Base-by-base conservation (phyloP, 1,140 invertebrate genomes). In the Platorchestia sp. region DNA sequence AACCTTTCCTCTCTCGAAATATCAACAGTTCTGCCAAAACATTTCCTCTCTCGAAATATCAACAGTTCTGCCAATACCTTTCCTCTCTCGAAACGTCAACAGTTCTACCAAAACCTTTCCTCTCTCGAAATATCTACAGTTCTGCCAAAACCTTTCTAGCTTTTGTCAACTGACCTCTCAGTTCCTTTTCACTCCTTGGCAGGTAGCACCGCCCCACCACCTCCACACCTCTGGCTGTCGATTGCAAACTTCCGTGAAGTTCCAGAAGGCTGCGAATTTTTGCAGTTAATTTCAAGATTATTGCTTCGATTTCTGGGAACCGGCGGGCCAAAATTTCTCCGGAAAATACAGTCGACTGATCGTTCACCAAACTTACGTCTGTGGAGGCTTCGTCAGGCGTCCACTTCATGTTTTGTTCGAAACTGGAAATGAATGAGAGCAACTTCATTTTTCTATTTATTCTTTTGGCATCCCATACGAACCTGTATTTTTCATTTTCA, bases 361-460 rank as follows among this genome's bases (percentile, higher is more conserved):
- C 91, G 45, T 45, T 93, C 41, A 93, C 91, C 36, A 93, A 44
- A 47, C 91, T 93, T 5, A 45, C 91, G 45, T 93, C 91, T 0
- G 45, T 44, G 14, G 45, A 93, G 0, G 44, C 91, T 10, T 93
- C 91, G 45, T 45, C 40, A 3, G 91, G 45, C 10, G 91, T 44
- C 91, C 91, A 93, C 45, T 47, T 45, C 43, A 93, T 40, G 91
- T 93, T 93, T 44, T 93, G 91, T 44, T 93, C 91, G 91, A 93
- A 93, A 89, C 43, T 89, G 43, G 42, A 89, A 43, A 42, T 6
- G 1, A 10, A 36, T 89, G 86, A 86, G 6, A 86, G 53, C 14
- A 75, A 75, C 14, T 75, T 75, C 14, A 75, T 36, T n/a, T n/a
- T n/a, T n/a, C n/a, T n/a, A n/a, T n/a, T n/a, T n/a, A n/a, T n/a